These are phyloP conservation scores for Gryon sp. DNA, from an alignment of 1,140 invertebrate species.

Conservation along the genomic window DNA sequence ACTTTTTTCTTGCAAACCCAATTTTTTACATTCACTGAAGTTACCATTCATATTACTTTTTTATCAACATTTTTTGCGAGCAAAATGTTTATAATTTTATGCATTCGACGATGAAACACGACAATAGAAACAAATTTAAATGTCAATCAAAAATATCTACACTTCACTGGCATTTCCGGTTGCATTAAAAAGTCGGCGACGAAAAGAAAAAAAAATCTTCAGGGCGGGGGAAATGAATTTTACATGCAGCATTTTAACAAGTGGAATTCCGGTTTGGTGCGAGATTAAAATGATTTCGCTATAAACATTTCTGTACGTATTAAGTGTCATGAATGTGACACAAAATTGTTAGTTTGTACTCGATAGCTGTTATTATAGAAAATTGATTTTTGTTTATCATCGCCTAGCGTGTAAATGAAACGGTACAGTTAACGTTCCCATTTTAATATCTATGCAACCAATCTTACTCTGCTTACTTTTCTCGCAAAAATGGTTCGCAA, in stretches of 20 bases:
- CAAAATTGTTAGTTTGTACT: slow-evolving; percentile 11
- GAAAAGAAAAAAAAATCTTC: no score
- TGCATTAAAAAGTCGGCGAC: neutral
- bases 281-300: slow-evolving; percentile 21
- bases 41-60: no score
- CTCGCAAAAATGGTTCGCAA: slow-evolving; percentile 10
- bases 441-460: slow-evolving; percentile 17
- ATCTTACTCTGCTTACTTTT: slow-evolving; percentile 2
- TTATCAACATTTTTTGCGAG: no score
- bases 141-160: neutral
- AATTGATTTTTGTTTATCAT: slow-evolving; percentile 54
- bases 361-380: slow-evolving; percentile 40
- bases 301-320: slow-evolving; percentile 15
- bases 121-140: slow-evolving; percentile 5
- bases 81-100: no score
- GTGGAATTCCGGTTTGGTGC: slow-evolving; percentile 40
- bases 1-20: neutral
- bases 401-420: slow-evolving; percentile 35
- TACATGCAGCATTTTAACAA: slow-evolving; percentile 25
- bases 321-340: slow-evolving; percentile 33
- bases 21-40: neutral
- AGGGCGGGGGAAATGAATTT: no score
- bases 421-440: slow-evolving; percentile 37
- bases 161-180: slow-evolving; percentile 18
- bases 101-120: neutral